Percentiles rank a stretch among this genome's conserved stretches.
Evolutionary conservation across 2,113 vertebrate genomes (phyloP).

Genomic region (Cercopithecus mona): DNA sequence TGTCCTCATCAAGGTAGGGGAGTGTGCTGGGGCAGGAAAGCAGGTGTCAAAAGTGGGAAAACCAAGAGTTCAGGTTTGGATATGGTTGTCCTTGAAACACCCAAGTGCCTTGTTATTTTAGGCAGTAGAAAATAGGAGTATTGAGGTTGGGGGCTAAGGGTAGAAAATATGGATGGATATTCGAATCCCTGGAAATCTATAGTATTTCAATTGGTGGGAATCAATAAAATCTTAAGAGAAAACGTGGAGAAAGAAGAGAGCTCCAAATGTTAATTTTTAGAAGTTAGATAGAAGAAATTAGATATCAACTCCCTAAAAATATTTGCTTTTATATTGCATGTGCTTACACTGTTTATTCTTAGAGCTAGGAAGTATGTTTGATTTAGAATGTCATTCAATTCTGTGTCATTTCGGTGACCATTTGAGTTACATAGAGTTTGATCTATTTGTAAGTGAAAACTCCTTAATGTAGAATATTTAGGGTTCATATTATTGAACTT

Average conservation of each 20-base stretch:
- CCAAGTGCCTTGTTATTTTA: background rate
- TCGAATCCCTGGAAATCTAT: background rate
- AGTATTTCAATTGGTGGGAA: background rate
- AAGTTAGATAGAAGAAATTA: background rate
- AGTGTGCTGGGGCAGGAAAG: rapidly evolving
- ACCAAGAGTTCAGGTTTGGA: background rate
- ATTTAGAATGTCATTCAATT: background rate
- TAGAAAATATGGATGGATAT: background rate
- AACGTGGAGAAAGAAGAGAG: background rate
- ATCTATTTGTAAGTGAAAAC: background rate
- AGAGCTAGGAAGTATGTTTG: background rate
- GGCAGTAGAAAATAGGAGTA: background rate
- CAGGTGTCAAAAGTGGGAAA: rapidly evolving
- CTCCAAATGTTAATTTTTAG: background rate
- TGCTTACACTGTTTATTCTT: background rate
- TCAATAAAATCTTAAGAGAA: background rate
- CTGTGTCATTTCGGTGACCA: background rate
- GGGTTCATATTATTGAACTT: background rate
- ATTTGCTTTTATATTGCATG: background rate
- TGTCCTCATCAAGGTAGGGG: background rate
- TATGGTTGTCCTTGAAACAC: background rate
- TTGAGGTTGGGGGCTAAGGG: background rate
- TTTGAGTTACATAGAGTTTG: background rate
- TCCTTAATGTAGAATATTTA: background rate
- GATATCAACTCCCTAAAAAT: background rate